Evolutionary conservation across 2,797 vertebrate genomes (phyloP).

Genomic region (Coracias cyanogaster): DNA sequence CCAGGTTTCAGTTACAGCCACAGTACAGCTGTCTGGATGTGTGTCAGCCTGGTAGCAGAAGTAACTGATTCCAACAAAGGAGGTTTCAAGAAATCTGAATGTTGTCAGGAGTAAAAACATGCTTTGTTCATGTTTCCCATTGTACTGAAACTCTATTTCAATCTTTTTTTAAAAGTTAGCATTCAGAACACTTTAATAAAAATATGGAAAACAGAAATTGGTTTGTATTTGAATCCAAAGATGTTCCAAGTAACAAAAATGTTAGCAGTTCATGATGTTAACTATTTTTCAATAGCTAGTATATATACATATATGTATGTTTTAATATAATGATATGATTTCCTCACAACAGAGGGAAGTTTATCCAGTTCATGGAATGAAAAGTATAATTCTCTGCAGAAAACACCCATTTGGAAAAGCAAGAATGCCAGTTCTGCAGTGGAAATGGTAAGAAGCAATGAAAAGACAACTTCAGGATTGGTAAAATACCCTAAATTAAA

Average conservation of each 20-base stretch:
- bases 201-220: background rate
- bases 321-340: slow-evolving; percentile 6
- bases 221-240: background rate
- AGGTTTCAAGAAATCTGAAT: background rate
- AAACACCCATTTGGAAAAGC: slow-evolving; percentile 92
- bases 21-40: background rate
- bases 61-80: background rate
- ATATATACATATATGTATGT: background rate
- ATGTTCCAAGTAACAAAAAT: background rate
- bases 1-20: background rate
- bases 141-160: background rate
- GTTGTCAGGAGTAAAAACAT: background rate
- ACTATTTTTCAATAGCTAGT: no score
- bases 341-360: slow-evolving; percentile 89
- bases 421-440: slow-evolving; percentile 85
- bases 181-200: background rate
- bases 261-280: background rate
- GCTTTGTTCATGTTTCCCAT: background rate
- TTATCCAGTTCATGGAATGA: slow-evolving; percentile 97
- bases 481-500: background rate
- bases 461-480: background rate
- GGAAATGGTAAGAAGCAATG: slow-evolving; percentile 88
- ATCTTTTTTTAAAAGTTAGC: background rate
- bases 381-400: slow-evolving; percentile 92
- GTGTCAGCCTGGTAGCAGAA: background rate